phyloP scores from a whole-genome alignment of 2,797 vertebrate genomes.

The Bucorvus abyssinicus region DNA sequence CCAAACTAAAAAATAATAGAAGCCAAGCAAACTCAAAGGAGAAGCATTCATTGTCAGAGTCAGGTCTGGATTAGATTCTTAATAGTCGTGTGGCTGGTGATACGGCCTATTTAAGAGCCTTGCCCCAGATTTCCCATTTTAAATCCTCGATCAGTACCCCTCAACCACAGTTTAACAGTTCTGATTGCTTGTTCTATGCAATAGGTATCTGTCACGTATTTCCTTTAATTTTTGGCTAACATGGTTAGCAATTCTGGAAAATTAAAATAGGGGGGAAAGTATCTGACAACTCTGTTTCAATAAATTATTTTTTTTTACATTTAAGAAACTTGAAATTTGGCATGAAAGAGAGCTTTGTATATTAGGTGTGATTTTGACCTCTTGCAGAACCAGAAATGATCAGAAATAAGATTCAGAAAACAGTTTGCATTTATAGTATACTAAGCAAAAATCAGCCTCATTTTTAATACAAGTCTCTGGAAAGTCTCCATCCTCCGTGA shows the following conservation, averaged over 20 bases:
- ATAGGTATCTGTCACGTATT: neutral
- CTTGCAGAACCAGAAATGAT: neutral
- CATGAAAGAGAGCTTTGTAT: neutral
- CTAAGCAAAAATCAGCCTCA: neutral
- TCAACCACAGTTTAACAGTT: neutral
- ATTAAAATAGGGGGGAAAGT: accelerated
- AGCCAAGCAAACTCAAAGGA: neutral
- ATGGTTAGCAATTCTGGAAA: neutral
- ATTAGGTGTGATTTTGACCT: neutral
- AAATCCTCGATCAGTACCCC: neutral
- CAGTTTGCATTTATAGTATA: neutral
- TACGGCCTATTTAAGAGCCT: neutral
- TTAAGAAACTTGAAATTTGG: neutral
- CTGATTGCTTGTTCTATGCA: neutral
- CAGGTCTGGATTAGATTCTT: neutral
- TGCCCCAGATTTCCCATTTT: neutral
- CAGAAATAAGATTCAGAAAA: neutral
- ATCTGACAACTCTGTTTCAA: neutral
- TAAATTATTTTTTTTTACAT: neutral
- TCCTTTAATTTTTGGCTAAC: neutral
- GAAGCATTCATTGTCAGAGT: neutral
- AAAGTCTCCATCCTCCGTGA: neutral
- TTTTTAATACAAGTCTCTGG: neutral
- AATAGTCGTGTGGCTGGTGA: neutral
- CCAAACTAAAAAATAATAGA: neutral